Conservation (phyloP, 2,888 invertebrate genomes). For the Rotaria socialis region DNA sequence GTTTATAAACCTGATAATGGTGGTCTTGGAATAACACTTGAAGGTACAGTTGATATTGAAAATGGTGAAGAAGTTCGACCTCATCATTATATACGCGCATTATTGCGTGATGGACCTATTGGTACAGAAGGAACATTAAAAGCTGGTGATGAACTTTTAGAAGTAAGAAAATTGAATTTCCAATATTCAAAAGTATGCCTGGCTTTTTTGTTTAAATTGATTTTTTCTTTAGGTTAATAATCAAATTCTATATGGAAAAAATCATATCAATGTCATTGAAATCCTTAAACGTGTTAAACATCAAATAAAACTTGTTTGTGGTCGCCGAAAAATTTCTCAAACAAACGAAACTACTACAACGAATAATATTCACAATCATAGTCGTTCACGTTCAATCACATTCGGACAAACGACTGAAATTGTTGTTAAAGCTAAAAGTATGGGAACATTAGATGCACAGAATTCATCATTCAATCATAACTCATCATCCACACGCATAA, state of each 20-base stretch:
- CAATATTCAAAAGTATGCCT: background rate
- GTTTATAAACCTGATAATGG: slow-evolving; percentile 67
- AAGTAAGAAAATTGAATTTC: slow-evolving; percentile 56
- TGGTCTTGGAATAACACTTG: slow-evolving; percentile 89
- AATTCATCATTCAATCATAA: background rate
- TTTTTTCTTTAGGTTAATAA: slow-evolving; percentile 74
- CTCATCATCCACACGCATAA: background rate
- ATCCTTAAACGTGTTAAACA: slow-evolving; percentile 84
- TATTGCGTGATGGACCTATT: slow-evolving; percentile 93
- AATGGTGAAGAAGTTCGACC: slow-evolving; percentile 86
- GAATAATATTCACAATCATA: background rate
- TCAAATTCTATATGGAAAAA: slow-evolving; percentile 79
- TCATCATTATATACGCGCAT: slow-evolving; percentile 95
- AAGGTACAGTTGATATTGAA: slow-evolving; percentile 95
- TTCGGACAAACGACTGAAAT: slow-evolving; percentile 24
- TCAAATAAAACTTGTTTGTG: slow-evolving; percentile 84
- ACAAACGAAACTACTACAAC: background rate
- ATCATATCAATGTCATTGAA: slow-evolving; percentile 86
- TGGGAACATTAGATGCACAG: background rate
- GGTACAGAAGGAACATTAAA: slow-evolving; percentile 80
- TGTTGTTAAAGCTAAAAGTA: slow-evolving; percentile 35
- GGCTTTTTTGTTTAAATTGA: slow-evolving; percentile 37
- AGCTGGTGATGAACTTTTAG: slow-evolving; percentile 88
- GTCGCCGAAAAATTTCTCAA: slow-evolving; percentile 60
- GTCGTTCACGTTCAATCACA: background rate